phyloP scores from a whole-genome alignment of 2,888 invertebrate genomes.

The Nipponacmea schrenckii region DNA sequence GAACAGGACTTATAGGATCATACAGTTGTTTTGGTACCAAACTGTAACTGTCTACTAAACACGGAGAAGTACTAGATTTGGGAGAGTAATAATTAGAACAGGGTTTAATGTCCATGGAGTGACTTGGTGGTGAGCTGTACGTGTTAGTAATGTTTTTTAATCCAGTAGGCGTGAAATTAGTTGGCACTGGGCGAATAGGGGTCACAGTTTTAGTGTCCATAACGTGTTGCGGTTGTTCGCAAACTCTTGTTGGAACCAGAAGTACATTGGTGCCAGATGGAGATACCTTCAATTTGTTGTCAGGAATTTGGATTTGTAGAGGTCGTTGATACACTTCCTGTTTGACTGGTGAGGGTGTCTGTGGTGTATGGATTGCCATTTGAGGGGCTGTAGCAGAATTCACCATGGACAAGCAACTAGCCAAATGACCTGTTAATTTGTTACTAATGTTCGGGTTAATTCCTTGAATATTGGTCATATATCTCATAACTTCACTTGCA shows the following conservation, averaged over 20 bases:
- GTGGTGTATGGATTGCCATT: neutral
- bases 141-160: conserved; percentile 2
- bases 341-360: neutral
- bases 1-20: neutral
- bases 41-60: neutral
- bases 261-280: neutral
- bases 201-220: neutral
- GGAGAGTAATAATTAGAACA: neutral
- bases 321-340: neutral
- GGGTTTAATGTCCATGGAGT: neutral
- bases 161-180: neutral
- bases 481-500: conserved; percentile 60
- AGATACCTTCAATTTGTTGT: neutral
- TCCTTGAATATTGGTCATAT: conserved; percentile 51
- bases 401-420: conserved; percentile 41
- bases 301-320: conserved; percentile 6
- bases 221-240: neutral
- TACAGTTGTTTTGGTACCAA: neutral
- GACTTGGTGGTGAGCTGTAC: neutral
- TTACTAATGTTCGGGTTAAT: conserved; percentile 50
- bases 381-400: neutral
- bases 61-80: neutral
- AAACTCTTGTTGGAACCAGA: neutral
- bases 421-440: conserved; percentile 55
- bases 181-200: neutral